phyloP scores from a whole-genome alignment of 2,113 vertebrate genomes.

The Hymenochirus boettgeri region DNA sequence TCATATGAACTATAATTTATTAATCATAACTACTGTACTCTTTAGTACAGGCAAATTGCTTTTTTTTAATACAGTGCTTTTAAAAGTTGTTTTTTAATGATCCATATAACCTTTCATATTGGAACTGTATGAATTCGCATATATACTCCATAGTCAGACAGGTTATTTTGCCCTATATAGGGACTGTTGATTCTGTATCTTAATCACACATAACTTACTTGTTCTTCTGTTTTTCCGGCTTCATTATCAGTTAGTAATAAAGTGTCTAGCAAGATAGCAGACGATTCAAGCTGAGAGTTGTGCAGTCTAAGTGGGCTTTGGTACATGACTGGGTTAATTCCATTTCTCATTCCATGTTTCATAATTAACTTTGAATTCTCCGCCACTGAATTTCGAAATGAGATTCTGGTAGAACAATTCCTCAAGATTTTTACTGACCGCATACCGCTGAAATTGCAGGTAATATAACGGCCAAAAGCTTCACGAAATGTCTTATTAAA shows the following conservation, averaged over 20 bases:
- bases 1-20: too few relatives aligned
- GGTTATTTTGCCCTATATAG: background rate
- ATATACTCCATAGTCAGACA: too few relatives aligned
- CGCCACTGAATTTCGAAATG: conserved; percentile 73
- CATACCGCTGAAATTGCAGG: conserved; percentile 75
- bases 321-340: conserved; percentile 74
- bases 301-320: conserved; percentile 74
- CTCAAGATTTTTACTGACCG: conserved; percentile 56
- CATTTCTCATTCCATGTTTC: conserved; percentile 80
- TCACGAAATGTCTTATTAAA: conserved; percentile 95
- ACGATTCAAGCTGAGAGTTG: conserved; percentile 65
- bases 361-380: conserved; percentile 87
- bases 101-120: conserved; percentile 36
- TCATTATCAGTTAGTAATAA: conserved; percentile 80
- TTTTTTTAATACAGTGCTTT: too few relatives aligned
- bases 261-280: conserved; percentile 72
- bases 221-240: conserved; percentile 73
- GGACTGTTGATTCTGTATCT: background rate
- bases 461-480: conserved; percentile 89
- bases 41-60: too few relatives aligned
- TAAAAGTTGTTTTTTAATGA: too few relatives aligned
- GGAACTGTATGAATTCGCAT: too few relatives aligned
- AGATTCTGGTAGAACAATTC: conserved; percentile 66
- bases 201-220: conserved; percentile 77
- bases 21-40: too few relatives aligned